Evolutionary conservation across 2,797 vertebrate species (phyloP).

Genomic region (Molossus alvarezi): DNA sequence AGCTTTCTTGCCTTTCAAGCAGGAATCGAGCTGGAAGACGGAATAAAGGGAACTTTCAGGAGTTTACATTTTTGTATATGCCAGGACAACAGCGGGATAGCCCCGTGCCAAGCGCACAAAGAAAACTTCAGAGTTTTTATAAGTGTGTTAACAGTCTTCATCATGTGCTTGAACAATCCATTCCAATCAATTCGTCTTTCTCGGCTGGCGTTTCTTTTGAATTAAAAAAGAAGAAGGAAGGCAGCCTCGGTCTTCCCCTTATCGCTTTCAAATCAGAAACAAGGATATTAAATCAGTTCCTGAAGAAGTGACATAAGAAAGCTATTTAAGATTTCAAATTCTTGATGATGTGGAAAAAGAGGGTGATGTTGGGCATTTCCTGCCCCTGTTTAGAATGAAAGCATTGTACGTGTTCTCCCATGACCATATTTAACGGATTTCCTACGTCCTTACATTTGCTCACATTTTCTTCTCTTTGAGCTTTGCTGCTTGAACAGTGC

Average conservation of each 20-base stretch:
- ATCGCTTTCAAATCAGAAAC: conserved; percentile 70
- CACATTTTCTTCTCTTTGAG: conserved; percentile 83
- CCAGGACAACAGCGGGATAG: background rate
- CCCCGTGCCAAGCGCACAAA: background rate
- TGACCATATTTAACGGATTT: conserved; percentile 73
- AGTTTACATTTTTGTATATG: background rate
- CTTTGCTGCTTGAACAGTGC: conserved; percentile 82
- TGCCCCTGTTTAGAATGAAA: conserved; percentile 72
- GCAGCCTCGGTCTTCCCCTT: background rate
- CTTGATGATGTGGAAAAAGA: conserved; percentile 44
- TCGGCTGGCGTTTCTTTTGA: conserved; percentile 16
- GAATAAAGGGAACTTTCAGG: background rate
- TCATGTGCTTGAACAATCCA: background rate
- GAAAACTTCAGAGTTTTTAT: conserved; percentile 4
- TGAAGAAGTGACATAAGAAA: conserved; percentile 79
- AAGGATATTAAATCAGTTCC: conserved; percentile 81
- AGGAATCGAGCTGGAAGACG: background rate
- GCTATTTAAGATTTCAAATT: conserved; percentile 82
- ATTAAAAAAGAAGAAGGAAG: conserved; percentile 69
- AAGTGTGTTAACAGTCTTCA: background rate
- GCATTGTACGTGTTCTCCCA: conserved; percentile 49
- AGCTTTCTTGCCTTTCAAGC: conserved; percentile 58
- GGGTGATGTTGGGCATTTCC: conserved; percentile 74
- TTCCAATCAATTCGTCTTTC: conserved; percentile 53
- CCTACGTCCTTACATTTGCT: conserved; percentile 79